Evolutionary conservation across 2,888 invertebrate genomes (phyloP), one percentile per base, ranked within the genome.

Genomic region (Pyrochroa serraticornis): DNA sequence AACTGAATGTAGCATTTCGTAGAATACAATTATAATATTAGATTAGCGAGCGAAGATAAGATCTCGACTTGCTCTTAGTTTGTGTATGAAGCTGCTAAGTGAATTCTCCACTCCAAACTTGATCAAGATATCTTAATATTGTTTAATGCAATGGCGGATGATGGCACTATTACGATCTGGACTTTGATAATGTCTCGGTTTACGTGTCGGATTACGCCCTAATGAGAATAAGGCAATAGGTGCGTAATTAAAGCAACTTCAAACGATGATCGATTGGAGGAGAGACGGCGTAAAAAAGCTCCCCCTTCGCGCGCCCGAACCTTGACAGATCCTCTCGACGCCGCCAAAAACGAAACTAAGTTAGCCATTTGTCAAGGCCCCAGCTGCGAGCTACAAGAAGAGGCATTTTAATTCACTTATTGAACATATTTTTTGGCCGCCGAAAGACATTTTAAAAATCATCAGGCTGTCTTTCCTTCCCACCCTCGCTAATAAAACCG

Each of bases 21-120:
- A 74, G 77, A 78, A 80, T 79, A 79, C 79, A 80, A 80, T 80
- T 80, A 80, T 79, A 80, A 80, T 80, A 80, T 80, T 80, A 80
- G 79, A 80, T 80, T 79, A 80, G 77, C 73, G 72, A 67, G 58
- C 59, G 66, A 62, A 70, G 76, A 75, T 75, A 76, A 74, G 73
- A 76, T 76, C 75, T 69, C 46, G 63, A 60, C 66, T 63, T 67
- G 67, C 69, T 69, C 67, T 72, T 64, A 65, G 62, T 68, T 65
- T 59, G 67, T 53, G 39, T 52, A 49, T 61, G 61, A 62, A 65
- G 69, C 68, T 70, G 67, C 70, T 76, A 76, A 76, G 76, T 76
- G 75, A 76, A 75, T 75, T 75, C 72, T 71, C 72, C 64, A 61
- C 66, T 65, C 64, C 67, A 54, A 74, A 75, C 71, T 74, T 70